Conservation (phyloP, 1,140 invertebrate species). For the Mycetomoellerius zeteki region DNA sequence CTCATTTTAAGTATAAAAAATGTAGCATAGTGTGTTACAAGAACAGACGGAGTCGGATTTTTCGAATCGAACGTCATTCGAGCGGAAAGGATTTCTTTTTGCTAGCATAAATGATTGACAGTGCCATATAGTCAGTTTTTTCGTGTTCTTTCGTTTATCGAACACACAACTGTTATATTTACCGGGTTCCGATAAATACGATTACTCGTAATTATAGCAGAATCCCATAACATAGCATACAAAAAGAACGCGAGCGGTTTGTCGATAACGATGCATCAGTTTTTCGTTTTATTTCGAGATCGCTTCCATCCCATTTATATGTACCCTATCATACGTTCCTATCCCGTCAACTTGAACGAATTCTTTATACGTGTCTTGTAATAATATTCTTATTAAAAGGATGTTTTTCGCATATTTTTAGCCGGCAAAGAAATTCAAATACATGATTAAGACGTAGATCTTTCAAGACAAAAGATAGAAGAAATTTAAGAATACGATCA, state of each 20-base stretch:
- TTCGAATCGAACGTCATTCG: too few relatives aligned
- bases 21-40: too few relatives aligned
- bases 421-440: conserved; percentile 80
- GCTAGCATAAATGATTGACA: too few relatives aligned
- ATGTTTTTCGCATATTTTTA: conserved; percentile 59
- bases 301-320: conserved; percentile 1
- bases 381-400: conserved; percentile 22
- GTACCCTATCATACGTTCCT: neutral
- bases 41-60: too few relatives aligned
- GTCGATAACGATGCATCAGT: neutral
- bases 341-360: too few relatives aligned
- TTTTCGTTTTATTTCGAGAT: conserved; percentile 59
- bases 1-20: too few relatives aligned
- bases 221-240: conserved; percentile 12
- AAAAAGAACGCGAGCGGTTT: neutral
- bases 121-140: neutral
- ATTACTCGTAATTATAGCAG: conserved; percentile 34
- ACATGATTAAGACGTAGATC: conserved; percentile 90
- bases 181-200: conserved; percentile 79
- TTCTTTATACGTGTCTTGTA: too few relatives aligned
- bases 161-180: too few relatives aligned
- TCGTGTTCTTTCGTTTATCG: conserved; percentile 67
- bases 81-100: too few relatives aligned
- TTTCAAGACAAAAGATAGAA: conserved; percentile 95
- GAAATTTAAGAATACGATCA: conserved; percentile 86